Evolutionary conservation across 2,113 vertebrate species (phyloP).

Genomic region (Cricetomys ansorgei): DNA sequence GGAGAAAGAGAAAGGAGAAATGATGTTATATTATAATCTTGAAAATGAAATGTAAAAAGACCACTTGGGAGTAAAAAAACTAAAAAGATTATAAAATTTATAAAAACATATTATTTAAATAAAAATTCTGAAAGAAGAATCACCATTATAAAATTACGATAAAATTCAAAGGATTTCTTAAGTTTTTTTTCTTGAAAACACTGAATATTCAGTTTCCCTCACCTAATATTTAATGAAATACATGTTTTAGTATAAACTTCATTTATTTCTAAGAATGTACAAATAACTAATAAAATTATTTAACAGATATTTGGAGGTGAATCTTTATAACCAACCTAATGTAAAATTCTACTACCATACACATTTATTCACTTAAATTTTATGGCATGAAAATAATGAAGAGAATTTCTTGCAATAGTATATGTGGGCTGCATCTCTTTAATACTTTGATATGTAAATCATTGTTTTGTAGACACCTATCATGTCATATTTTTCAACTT

Average conservation of each 20-base stretch:
- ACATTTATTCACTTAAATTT: neutral
- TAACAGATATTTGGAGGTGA: neutral
- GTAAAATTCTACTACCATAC: neutral
- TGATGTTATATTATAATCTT: neutral
- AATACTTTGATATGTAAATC: neutral
- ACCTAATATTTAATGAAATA: neutral
- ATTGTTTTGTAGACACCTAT: neutral
- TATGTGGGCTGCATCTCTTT: neutral
- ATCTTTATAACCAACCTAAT: neutral
- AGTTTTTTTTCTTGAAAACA: neutral
- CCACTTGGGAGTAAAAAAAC: too few relatives aligned
- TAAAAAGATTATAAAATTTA: too few relatives aligned
- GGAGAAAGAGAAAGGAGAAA: neutral
- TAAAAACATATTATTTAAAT: too few relatives aligned
- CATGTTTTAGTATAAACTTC: too few relatives aligned
- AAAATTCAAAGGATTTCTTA: too few relatives aligned
- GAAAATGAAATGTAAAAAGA: too few relatives aligned
- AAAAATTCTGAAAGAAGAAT: too few relatives aligned
- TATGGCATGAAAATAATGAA: neutral
- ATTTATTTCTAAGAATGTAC: neutral
- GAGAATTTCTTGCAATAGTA: neutral
- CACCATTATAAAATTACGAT: too few relatives aligned
- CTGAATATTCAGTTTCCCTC: too few relatives aligned
- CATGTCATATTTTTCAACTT: neutral
- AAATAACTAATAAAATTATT: neutral